Base-by-base conservation (phyloP, 2,797 vertebrate genomes). In the Brachymystax lenok region DNA sequence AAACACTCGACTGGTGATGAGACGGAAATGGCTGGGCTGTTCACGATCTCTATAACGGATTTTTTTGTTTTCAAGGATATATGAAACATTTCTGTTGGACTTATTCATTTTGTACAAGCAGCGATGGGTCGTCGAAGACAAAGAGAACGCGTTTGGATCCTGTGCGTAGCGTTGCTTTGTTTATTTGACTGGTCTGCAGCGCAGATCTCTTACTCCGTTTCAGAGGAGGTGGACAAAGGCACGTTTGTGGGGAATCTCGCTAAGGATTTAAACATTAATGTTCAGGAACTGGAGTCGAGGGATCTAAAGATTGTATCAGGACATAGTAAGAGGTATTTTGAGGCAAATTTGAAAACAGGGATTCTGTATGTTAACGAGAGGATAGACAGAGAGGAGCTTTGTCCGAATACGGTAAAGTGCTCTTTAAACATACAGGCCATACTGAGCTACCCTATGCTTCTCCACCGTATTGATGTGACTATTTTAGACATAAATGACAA, bases 291-390 rank as follows among this genome's bases (percentile, higher is more conserved):
- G 40, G 10, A 46, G 40, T 13, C 40, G 10, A 46, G 40, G 2
- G 40, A 10, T 46, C 10, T 46, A 12, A 46, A 10, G 71, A 80
- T 95, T 81, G 90, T 94, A 80, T 85, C 90, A 69, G 54, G 92
- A 35, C 83, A 90, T 79, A 80, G 86, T 59, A 92, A 92, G 86
- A 87, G 90, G 78, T 94, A 92, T 90, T 94, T 96, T 67, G 79
- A 90, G 79, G 91, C 95, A 83, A 92, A 95, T 81, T 78, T 86
- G 50, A 89, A 87, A 82, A 94, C 92, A 1, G 94, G 95, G 1
- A 84, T 85, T 79, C 80, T 95, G 70, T 85, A 85, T 74, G 90
- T 95, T 63, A 87, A 77, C 0, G 91, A 95, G 77, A 89, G 88
- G 13, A 84, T 91, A 68, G 95, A 95, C 80, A 88, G 40, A 3